Base-by-base conservation (phyloP, 2,888 invertebrate species). In the Agrochola litura region DNA sequence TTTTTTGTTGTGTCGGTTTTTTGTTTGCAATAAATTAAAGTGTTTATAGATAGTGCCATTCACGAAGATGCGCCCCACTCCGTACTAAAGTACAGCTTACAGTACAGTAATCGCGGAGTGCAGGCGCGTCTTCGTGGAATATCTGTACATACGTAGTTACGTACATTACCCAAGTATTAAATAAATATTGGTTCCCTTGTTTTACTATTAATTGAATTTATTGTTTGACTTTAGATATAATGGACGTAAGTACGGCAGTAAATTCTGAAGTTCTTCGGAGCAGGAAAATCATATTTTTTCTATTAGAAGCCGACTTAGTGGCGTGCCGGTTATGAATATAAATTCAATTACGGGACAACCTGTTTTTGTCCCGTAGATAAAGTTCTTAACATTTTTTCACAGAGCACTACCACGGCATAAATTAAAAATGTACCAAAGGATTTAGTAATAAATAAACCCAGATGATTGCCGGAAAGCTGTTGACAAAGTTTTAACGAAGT, bases 401-500 rank as follows among this genome's bases (percentile, higher is more conserved):
- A 56, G 60, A 72, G 75, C 54, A 61, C 74, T 52, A 54, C 60
- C 68, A 56, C 16, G 73, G 72, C 61, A 73, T 76, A 81, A 84
- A 81, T 80, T 76, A 76, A 83, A 88, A 87, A 71, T 75, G 41
- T 76, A 72, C 72, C 70, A 86, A 85, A 88, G 79, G 79, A 64
- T 86, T 85, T 76, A 78, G 79, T 70, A 82, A 83, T 86, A 88
- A 89, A 89, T 80, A 85, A 86, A 88, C 49, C 76, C 79, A 70
- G 56, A 86, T 88, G 86, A 90, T 90, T 84, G 86, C 79, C 86
- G 82, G 84, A 88, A 88, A 88, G 76, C 85, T 77, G 86, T 83
- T 81, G 84, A 81, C 73, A 87, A 92, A 92, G 89, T 94, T 94
- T 93, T 93, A 94, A 94, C 93, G 93, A 94, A 93, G 90, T 91